Conservation (phyloP, 1,140 invertebrate species). For the Euwallacea similis region DNA sequence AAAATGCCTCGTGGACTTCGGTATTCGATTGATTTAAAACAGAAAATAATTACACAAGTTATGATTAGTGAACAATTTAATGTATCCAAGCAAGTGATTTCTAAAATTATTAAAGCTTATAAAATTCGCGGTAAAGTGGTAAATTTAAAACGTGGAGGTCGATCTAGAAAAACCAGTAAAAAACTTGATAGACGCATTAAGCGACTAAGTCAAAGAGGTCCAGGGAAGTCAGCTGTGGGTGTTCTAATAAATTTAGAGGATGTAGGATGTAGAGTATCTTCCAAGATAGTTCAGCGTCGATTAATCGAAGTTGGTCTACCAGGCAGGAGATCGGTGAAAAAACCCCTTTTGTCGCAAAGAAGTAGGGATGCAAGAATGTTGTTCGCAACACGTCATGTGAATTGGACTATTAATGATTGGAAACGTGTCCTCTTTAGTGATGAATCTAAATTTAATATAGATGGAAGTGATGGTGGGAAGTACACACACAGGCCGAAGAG, state of each 20-base stretch:
- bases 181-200: neutral
- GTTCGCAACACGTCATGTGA: neutral
- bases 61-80: neutral
- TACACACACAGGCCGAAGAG: neutral
- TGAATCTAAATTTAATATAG: slow-evolving; percentile 1
- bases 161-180: neutral
- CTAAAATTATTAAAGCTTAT: neutral
- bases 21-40: no score
- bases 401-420: neutral
- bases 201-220: slow-evolving; percentile 1
- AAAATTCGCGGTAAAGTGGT: neutral
- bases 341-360: no score
- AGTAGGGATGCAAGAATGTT: no score
- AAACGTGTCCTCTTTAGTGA: slow-evolving; percentile 6
- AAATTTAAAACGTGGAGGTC: neutral
- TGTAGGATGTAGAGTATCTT: neutral
- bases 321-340: neutral
- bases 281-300: neutral
- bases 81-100: neutral
- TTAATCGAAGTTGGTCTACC: neutral
- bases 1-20: no score
- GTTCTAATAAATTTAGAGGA: neutral
- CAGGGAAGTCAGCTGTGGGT: neutral
- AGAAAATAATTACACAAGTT: no score
- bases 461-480: neutral